Evolutionary conservation across 37 sponge, comb jelly and placozoan genomes (phyloP), one percentile per base, ranked within the genome.

Genomic region (Halichondria panicea): DNA sequence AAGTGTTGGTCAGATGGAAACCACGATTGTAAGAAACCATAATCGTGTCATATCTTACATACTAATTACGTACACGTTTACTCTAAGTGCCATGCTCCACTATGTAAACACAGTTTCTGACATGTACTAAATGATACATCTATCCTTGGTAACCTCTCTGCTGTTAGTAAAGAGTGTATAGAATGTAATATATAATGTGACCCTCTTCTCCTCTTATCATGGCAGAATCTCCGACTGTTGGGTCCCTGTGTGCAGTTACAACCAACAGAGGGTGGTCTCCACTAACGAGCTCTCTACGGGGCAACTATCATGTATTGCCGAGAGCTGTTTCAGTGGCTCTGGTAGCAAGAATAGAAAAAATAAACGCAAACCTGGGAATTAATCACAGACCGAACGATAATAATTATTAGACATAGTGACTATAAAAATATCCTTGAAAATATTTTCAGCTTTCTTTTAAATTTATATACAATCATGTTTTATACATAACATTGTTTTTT

Each of bases 21-120:
- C 86, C 86, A 1, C 62, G 46, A 43, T 55, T 86, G 82, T 81
- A 65, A 81, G 82, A 35, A 31, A 31, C 61, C 36, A 43, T 43
- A n/a, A n/a, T n/a, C n/a, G n/a, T n/a, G n/a, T n/a, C n/a, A n/a
- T n/a, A n/a, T n/a, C n/a, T n/a, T n/a, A n/a, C n/a, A n/a, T n/a
- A n/a, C n/a, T 2, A 55, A n/a, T 19, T 32, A 4, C 32, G 3
- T 58, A 55, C 57, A 32, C 77, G 53, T 24, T 36, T 57, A 66
- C 58, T 19, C 75, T 41, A 62, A 60, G 63, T 41, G 28, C 9
- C 75, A 60, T 63, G 40, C 75, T 27, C 75, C 24, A 62, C 37
- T 63, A 60, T 63, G 40, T 63, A 60, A 44, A 60, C 75, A 60
- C 68, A 34, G 58, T 62, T 58, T 71, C 72, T 63, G 63, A 71